phyloP scores from a whole-genome alignment of 37 sponge, comb jelly and placozoan genomes.

The Corticium candelabrum region DNA sequence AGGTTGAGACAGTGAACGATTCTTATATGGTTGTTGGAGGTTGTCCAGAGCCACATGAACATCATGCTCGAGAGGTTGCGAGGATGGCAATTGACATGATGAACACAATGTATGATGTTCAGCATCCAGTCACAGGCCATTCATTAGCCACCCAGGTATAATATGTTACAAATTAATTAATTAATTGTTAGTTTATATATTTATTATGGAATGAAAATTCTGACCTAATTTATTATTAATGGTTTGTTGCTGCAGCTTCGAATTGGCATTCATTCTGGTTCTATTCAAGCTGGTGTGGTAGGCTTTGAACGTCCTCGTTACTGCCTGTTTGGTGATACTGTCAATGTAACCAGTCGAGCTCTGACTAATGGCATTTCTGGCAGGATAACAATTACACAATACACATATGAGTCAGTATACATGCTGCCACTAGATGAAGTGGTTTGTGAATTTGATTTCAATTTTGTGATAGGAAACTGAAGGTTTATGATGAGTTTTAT shows the following conservation, averaged over 20 bases:
- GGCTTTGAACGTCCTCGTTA: neutral
- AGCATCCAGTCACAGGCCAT: neutral
- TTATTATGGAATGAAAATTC: no score
- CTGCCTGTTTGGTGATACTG: neutral
- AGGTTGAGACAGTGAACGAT: neutral
- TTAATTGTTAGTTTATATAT: no score
- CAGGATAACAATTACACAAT: neutral
- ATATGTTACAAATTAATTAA: neutral
- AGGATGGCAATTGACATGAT: neutral
- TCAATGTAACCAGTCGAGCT: neutral
- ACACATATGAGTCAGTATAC: neutral
- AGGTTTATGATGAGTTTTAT: neutral
- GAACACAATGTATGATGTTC: neutral
- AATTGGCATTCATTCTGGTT: neutral
- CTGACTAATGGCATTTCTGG: neutral
- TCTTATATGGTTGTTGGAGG: conserved; percentile 5
- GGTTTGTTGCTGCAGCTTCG: neutral
- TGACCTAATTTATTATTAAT: no score
- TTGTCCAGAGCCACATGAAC: neutral
- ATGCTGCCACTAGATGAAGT: no score
- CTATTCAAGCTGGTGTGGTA: neutral
- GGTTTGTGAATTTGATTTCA: neutral
- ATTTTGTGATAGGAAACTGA: neutral
- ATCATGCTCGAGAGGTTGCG: neutral
- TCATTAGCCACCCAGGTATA: neutral